Evolutionary conservation across 2,113 vertebrate species (phyloP).

Genomic region (Centropus unirufus): DNA sequence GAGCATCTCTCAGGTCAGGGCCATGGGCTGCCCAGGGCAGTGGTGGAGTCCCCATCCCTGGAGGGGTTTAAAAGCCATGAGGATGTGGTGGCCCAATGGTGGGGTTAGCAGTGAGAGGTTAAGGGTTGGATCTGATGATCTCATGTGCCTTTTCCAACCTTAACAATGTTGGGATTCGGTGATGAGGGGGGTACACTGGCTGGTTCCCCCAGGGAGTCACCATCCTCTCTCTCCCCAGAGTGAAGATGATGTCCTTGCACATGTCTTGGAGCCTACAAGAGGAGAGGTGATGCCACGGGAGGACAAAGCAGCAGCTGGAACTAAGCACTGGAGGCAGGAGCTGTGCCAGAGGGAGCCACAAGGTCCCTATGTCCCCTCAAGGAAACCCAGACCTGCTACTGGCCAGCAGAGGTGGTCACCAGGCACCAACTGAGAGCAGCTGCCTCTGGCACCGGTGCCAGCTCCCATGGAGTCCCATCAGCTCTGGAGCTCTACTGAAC

Average conservation of each 20-base stretch:
- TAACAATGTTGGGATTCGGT: too few species aligned
- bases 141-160: too few species aligned
- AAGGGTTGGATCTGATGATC: too few species aligned
- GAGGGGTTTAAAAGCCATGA: too few species aligned
- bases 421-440: not conserved
- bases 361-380: rapidly evolving
- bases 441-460: rapidly evolving
- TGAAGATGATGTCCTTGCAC: not conserved
- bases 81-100: too few species aligned
- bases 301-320: not conserved
- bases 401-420: not conserved
- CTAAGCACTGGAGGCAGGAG: rapidly evolving
- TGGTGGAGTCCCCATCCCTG: too few species aligned
- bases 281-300: rapidly evolving
- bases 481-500: not conserved
- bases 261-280: not conserved
- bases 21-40: rapidly evolving
- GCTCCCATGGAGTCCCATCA: rapidly evolving
- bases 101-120: too few species aligned
- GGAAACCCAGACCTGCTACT: not conserved
- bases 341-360: rapidly evolving
- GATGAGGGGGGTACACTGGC: too few species aligned
- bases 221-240: not conserved
- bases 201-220: too few species aligned
- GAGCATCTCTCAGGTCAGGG: not conserved